Evolutionary conservation across 37 sponge, comb jelly and placozoan species (phyloP), one percentile per base, ranked within the genome.

Genomic region (Axinella damicornis): DNA sequence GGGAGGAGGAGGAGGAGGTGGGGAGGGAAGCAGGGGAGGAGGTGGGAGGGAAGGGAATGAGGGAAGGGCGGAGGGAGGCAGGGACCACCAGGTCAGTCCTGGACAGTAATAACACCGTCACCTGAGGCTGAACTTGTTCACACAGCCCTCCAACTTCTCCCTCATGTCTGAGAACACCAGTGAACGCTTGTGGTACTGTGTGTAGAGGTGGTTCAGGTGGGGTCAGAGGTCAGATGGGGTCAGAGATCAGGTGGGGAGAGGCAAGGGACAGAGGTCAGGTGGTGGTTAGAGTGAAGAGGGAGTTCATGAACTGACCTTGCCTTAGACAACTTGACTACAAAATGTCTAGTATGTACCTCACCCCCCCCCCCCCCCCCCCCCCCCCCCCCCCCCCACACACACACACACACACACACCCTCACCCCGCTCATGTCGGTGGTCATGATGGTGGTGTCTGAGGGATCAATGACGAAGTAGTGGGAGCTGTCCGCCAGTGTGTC

Each of bases 401-500:
- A 4, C 46, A 12, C 46, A 4, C 46, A 46, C 46, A 46, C 46
- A 46, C 46, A n/a, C n/a, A n/a, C n/a, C n/a, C n/a, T n/a, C n/a
- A 90, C 86, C 54, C 72, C 63, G 53, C 38, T 64, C 41, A 67
- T 72, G 53, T 65, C 22, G 32, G 67, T n/a, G 13, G 72, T 41
- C 55, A 56, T 32, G 6, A 93, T 30, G 18, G 83, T 65, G 4
- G 90, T 93, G 2, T 39, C 87, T 0, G 60, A 27, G n/a, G 87
- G 82, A 53, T 93, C 87, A 40, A 93, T 66, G 54, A 93, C 88
- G 82, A 93, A 89, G 74, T 93, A 81, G 57, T 86, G 91, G 18
- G 68, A 65, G 11, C 37, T 24, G 32, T 77, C 82, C 0, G 83
- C 94, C 63, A 85, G 74, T 53, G 79, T 57, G 53, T 83, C 80